These are phyloP conservation scores for Neodon shergylaensis DNA, from an alignment of 2,113 vertebrate species.

Conservation along the genomic window DNA sequence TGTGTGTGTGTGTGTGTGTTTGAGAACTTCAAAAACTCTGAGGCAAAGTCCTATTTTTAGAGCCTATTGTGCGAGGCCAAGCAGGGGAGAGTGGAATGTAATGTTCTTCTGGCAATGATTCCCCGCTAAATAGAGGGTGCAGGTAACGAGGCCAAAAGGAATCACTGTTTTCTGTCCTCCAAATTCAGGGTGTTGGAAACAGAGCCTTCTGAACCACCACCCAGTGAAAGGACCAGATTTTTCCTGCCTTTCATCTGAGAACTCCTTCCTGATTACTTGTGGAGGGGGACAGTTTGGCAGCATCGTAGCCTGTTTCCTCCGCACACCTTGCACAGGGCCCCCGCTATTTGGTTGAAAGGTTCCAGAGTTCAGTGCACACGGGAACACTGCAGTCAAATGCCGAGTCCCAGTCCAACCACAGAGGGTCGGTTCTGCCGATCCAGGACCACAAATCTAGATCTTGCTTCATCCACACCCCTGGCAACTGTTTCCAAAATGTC, in stretches of 20 bases:
- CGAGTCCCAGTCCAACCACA: neutral
- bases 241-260: neutral
- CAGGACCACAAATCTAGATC: neutral
- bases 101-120: conserved; percentile 35
- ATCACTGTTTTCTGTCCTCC: conserved; percentile 60
- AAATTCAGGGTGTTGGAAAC: conserved; percentile 41
- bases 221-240: neutral
- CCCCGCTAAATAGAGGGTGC: conserved; percentile 60
- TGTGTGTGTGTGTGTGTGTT: no score
- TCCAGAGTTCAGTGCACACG: neutral
- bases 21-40: neutral
- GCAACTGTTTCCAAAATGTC: neutral
- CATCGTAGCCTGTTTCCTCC: neutral
- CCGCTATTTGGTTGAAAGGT: neutral
- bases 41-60: conserved; percentile 72
- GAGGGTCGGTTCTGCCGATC: neutral
- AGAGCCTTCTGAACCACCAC: conserved; percentile 35
- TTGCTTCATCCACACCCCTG: neutral
- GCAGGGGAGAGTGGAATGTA: neutral
- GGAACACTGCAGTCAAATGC: neutral
- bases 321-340: fast-evolving
- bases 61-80: conserved; percentile 51
- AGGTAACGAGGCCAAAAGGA: conserved; percentile 69
- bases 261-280: neutral
- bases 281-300: neutral